Percentiles rank a stretch among this genome's conserved stretches.
Evolutionary conservation across 2,888 invertebrate genomes (phyloP).

Genomic region (Cepaea hortensis): DNA sequence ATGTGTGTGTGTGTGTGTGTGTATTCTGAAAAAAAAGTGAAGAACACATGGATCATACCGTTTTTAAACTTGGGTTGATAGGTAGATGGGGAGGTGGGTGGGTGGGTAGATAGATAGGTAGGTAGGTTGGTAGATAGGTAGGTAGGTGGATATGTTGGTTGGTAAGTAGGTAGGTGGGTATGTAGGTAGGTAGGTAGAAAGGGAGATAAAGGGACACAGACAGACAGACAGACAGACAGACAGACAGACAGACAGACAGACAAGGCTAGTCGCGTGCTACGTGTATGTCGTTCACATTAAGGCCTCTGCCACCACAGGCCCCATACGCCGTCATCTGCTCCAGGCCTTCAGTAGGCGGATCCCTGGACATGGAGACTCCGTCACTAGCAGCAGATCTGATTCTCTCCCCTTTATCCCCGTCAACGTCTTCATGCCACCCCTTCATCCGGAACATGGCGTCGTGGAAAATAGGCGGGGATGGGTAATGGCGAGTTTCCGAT

Average conservation of each 20-base stretch:
- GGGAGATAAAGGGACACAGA: neutral
- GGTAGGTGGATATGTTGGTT: too few species aligned
- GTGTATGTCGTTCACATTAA: neutral
- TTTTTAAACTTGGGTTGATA: too few species aligned
- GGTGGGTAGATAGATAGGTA: too few species aligned
- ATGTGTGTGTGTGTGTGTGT: too few species aligned
- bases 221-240: neutral
- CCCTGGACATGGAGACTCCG: conserved; percentile 40
- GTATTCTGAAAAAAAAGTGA: too few species aligned
- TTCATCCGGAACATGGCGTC: conserved; percentile 17
- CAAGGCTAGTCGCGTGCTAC: neutral
- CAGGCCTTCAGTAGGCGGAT: conserved; percentile 30
- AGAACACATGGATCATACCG: too few species aligned
- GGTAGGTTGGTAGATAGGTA: too few species aligned
- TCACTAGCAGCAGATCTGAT: conserved; percentile 27
- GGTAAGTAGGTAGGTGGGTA: too few species aligned
- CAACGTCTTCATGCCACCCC: neutral
- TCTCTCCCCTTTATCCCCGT: neutral
- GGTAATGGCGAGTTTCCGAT: conserved; percentile 13
- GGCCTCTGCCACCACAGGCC: neutral
- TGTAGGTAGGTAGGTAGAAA: too few species aligned
- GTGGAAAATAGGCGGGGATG: neutral
- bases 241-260: neutral
- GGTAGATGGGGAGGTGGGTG: too few species aligned
- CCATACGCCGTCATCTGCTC: conserved; percentile 18